Base-by-base conservation (phyloP, 2,113 vertebrate species). In the Crotalus tigris region DNA sequence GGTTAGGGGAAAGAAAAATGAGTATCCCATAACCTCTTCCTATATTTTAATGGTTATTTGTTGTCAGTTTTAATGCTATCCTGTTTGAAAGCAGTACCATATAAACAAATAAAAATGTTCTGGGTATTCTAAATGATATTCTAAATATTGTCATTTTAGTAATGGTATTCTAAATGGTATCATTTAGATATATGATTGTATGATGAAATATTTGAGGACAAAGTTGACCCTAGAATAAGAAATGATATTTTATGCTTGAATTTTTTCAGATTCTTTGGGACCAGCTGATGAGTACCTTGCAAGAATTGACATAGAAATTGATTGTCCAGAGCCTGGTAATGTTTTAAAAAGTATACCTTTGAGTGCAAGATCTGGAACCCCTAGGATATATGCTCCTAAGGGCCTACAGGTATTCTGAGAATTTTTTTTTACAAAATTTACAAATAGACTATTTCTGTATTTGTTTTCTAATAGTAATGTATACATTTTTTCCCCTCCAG, bases 281-380 rank as follows among this genome's bases (percentile, higher is more conserved):
- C 97, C 97, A 54, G 97, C 99, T 0, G 98, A 99, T 93, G 98
- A 99, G 49, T 99, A 98, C 96, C 92, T 95, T 85, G 99, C 98
- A 90, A 98, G 98, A 93, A 97, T 99, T 91, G 98, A 99, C 92
- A 94, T 99, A 57, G 99, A 99, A 97, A 96, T 99, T 93, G 99
- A 99, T 95, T 98, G 98, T 94, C 98, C 99, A 44, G 98, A 98
- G 89, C 98, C 98, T 8, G 98, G 98, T 93, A 97, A 97, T 92
- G 97, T 99, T 29, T 98, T 99, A 95, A 97, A 95, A 94, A 99
- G 98, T 95, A 91, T 99, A 96, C 95, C 95, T 15, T 97, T 99
- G 85, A 97, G 95, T 95, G 99, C 98, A 91, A 98, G 98, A 96
- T 97, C 98, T 94, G 99, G 99, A 94, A 98, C 96, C 91, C 99